phyloP scores from a whole-genome alignment of 2,888 invertebrate genomes.

The Conomelus anceps region DNA sequence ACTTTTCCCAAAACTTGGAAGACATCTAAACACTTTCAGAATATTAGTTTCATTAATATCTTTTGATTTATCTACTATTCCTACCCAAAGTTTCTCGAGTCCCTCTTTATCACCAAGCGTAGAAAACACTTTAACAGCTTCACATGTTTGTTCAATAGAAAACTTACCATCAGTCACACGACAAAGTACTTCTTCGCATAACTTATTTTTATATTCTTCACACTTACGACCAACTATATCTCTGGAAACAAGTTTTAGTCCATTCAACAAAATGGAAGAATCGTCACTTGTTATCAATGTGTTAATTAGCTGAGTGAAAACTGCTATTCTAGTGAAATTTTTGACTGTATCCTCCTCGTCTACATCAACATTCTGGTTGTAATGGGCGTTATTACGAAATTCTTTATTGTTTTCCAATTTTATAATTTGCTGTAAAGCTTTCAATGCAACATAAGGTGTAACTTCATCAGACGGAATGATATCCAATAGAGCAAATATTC shows the following conservation, averaged over 20 bases:
- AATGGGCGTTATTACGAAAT: conserved; percentile 34
- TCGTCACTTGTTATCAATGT: conserved; percentile 44
- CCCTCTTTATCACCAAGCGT: conserved; percentile 47
- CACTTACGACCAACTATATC: conserved; percentile 39
- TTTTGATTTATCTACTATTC: conserved; percentile 51
- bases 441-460: conserved; percentile 43
- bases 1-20: conserved; percentile 54
- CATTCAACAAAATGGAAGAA: conserved; percentile 42
- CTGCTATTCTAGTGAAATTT: conserved; percentile 41
- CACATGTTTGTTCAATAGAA: conserved; percentile 52
- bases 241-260: conserved; percentile 41
- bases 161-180: conserved; percentile 55
- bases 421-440: conserved; percentile 44
- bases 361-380: conserved; percentile 12
- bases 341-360: conserved; percentile 37
- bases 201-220: conserved; percentile 43
- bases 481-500: conserved; percentile 43
- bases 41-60: conserved; percentile 54
- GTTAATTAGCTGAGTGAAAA: conserved; percentile 46
- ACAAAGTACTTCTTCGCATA: conserved; percentile 56
- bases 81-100: conserved; percentile 61
- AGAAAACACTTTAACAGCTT: conserved; percentile 50
- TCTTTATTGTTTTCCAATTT: conserved; percentile 43
- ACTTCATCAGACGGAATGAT: conserved; percentile 45
- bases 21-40: conserved; percentile 49